Evolutionary conservation across 2,888 invertebrate genomes (phyloP).

Genomic region (Cartodere bifasciata): DNA sequence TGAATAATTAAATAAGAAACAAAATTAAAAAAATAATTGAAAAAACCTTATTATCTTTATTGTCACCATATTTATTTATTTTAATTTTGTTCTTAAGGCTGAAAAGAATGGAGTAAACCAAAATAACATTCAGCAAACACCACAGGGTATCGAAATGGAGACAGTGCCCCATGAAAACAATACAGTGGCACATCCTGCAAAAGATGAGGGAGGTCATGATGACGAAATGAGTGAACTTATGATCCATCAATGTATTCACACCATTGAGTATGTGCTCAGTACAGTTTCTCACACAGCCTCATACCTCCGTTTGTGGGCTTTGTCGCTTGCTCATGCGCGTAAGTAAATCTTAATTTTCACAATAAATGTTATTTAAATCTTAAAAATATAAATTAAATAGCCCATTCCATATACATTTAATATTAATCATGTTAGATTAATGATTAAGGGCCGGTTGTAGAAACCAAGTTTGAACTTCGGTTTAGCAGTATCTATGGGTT

Average conservation of each 20-base stretch:
- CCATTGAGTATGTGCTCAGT: conserved; percentile 91
- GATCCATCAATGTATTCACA: conserved; percentile 91
- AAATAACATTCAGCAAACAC: conserved; percentile 1
- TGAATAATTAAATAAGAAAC: neutral
- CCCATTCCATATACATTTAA: no score
- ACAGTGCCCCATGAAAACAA: conserved; percentile 22
- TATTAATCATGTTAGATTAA: no score
- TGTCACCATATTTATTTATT: no score
- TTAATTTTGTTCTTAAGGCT: no score
- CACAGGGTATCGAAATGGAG: conserved; percentile 2
- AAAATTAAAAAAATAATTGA: neutral
- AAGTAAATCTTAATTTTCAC: conserved; percentile 37
- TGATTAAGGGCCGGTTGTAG: no score
- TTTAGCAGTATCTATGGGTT: no score
- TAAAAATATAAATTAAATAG: no score
- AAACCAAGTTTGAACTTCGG: no score
- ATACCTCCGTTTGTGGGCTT: conserved; percentile 90
- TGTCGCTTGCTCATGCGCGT: conserved; percentile 93
- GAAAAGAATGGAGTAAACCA: no score
- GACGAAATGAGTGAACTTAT: conserved; percentile 69
- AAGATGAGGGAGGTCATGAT: conserved; percentile 32
- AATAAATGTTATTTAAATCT: no score
- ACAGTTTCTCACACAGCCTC: conserved; percentile 96
- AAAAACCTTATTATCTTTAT: no score
- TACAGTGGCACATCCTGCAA: conserved; percentile 31